These are phyloP conservation scores for Callaeas wilsoni DNA, from an alignment of 2,113 vertebrate genomes.

Conservation along the genomic window DNA sequence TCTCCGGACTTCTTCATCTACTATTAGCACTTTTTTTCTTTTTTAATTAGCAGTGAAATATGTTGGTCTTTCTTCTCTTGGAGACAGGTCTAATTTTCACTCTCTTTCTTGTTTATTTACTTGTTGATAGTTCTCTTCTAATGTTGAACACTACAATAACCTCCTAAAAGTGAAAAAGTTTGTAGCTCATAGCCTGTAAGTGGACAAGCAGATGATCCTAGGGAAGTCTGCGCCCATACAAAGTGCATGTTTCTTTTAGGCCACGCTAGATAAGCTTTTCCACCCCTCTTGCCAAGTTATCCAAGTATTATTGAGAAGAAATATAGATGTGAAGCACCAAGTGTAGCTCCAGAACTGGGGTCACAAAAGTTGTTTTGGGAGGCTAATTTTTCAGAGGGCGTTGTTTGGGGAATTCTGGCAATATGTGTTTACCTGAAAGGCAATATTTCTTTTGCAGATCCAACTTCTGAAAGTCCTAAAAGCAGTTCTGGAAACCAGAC, in stretches of 20 bases:
- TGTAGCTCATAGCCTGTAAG: background rate
- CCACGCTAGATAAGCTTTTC: background rate
- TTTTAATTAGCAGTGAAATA: background rate
- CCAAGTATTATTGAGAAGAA: background rate
- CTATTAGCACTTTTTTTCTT: background rate
- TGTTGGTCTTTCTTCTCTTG: conserved; percentile 9
- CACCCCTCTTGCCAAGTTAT: background rate
- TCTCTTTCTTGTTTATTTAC: background rate
- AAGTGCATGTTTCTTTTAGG: background rate
- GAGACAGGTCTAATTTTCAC: conserved; percentile 31
- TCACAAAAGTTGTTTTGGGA: background rate
- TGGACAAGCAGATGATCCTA: background rate
- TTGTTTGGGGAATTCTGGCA: background rate
- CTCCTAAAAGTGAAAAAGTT: conserved; percentile 6
- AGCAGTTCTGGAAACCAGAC: background rate
- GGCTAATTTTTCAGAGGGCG: background rate
- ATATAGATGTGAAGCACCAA: background rate
- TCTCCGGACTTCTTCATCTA: background rate
- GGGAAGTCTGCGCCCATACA: background rate
- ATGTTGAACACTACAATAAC: background rate
- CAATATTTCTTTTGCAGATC: background rate
- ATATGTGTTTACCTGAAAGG: background rate
- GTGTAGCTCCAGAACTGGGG: background rate
- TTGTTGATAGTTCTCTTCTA: background rate
- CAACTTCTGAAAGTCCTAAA: background rate